Evolutionary conservation across 2,797 vertebrate genomes (phyloP).

Genomic region (Squalus acanthias): DNA sequence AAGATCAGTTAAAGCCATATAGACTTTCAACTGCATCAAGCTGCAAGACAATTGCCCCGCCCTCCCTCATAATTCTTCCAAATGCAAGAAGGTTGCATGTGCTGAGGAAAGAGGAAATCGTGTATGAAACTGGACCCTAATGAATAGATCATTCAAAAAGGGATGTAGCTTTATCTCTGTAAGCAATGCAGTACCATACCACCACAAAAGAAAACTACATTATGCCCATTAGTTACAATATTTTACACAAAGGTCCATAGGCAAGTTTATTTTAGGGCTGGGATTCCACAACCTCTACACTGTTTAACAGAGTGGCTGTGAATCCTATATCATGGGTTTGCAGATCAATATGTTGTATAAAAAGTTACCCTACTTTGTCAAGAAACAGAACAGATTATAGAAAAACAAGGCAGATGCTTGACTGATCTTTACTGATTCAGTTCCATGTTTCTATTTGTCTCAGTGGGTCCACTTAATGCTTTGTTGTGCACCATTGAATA

Average conservation of each 20-base stretch:
- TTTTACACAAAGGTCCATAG: neutral
- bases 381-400: neutral
- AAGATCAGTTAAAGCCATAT: neutral
- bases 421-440: constrained; percentile 65
- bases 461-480: constrained; percentile 67
- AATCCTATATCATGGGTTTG: neutral
- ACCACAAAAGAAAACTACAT: neutral
- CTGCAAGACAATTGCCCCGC: neutral
- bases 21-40: neutral
- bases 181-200: neutral
- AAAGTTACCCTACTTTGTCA: constrained; percentile 20
- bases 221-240: neutral
- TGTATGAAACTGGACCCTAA: neutral
- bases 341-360: neutral
- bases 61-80: neutral
- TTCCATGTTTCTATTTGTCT: constrained; percentile 77
- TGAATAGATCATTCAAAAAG: neutral
- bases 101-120: neutral
- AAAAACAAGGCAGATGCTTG: constrained; percentile 10
- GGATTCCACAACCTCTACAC: neutral
- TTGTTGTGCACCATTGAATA: constrained; percentile 83
- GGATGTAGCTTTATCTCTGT: neutral
- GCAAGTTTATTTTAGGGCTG: neutral
- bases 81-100: neutral
- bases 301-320: neutral